These are phyloP conservation scores for Mormyrops boulengeri DNA, from an alignment of 2,797 vertebrate species.

Conservation along the genomic window DNA sequence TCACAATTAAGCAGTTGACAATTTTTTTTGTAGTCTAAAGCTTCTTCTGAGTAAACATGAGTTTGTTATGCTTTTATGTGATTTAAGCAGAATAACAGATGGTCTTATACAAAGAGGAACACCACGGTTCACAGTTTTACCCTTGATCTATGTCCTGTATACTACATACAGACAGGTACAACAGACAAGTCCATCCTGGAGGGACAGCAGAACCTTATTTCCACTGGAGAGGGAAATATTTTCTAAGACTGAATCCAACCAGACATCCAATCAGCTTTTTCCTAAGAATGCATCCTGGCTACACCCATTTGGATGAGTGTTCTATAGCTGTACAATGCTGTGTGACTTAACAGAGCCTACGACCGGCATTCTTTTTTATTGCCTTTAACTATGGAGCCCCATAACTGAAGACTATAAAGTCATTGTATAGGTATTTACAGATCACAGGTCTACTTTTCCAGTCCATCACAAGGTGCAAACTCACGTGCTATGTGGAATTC, in stretches of 20 bases:
- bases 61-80: background rate
- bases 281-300: background rate
- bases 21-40: background rate
- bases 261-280: background rate
- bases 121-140: background rate
- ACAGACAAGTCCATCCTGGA: background rate
- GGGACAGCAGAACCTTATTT: background rate
- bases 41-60: background rate
- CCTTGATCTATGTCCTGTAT: background rate
- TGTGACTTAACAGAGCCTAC: background rate
- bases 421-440: background rate
- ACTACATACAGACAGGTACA: background rate
- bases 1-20: background rate
- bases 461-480: background rate
- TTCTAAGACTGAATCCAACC: background rate
- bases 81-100: background rate
- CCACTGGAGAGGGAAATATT: background rate
- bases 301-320: background rate
- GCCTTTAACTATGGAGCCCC: background rate
- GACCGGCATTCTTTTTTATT: background rate
- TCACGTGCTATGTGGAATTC: background rate
- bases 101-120: background rate
- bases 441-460: background rate
- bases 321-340: background rate
- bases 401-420: background rate